Evolutionary conservation across 2,113 vertebrate genomes (phyloP), one percentile per base, ranked within the genome.

Genomic region (Caretta caretta): DNA sequence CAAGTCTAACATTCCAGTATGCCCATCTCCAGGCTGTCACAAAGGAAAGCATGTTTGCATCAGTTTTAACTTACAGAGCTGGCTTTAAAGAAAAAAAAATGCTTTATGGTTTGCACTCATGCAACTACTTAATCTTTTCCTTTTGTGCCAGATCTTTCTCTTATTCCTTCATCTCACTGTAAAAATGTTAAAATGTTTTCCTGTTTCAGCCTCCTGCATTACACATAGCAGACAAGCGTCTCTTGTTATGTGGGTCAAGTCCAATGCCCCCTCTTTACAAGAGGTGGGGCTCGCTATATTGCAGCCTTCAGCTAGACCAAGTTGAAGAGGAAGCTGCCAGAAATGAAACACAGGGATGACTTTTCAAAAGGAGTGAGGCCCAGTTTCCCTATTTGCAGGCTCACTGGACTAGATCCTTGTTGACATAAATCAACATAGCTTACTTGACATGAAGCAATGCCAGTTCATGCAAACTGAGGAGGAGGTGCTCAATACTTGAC

Each of bases 371-470:
- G n/a, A 31, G 2, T 3, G 22, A 84, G 14, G 59, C 3, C 6
- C 3, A 16, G 56, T 65, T 65, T 42, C 27, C 48, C 82, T 69
- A 49, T 12, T 49, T 49, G 10, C 20, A 49, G 22, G 91, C 83
- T 38, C 31, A 42, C 16, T 3, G 46, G 53, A 62, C 75, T 54
- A 54, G 56, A 89, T 79, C 38, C 49, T 78, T 20, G 65, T 54
- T n/a, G 13, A 48, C 22, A 69, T 19, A 72, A 29, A 92, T 27
- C 3, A 0, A 0, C 6, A 2, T 4, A 4, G 16, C 0, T 11
- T 12, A 83, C 90, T 10, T 27, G 8, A 38, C 57, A 22, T 69
- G 2, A 80, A 12, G 27, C 8, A 84, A 65, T 19, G 49, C 27
- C 81, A 85, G 12, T 25, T 46, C 75, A 80, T 2, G 10, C 0